phyloP scores from a whole-genome alignment of 2,888 invertebrate species.

The Axea sp. region DNA sequence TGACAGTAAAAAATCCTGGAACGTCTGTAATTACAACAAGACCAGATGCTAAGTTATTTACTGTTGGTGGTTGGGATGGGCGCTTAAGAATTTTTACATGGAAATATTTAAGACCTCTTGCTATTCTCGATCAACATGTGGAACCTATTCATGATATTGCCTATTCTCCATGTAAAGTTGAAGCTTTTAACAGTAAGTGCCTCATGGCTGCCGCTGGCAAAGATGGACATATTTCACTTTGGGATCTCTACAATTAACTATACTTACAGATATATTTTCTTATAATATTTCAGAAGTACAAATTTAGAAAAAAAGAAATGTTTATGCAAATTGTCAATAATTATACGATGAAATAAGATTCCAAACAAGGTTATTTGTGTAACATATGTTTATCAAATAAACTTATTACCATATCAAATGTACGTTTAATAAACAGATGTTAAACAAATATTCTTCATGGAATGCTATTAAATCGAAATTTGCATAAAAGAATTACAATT shows the following conservation, averaged over 20 bases:
- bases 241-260: constrained; percentile 87
- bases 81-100: constrained; percentile 88
- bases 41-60: constrained; percentile 86
- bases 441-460: too few relatives aligned
- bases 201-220: constrained; percentile 89
- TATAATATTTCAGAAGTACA: constrained; percentile 51
- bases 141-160: constrained; percentile 86
- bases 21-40: constrained; percentile 85
- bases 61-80: constrained; percentile 89
- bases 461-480: too few relatives aligned
- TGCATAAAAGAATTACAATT: too few relatives aligned
- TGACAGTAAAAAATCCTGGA: constrained; percentile 86
- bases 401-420: too few relatives aligned
- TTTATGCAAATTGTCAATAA: too few relatives aligned
- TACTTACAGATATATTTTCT: constrained; percentile 57
- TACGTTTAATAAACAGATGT: too few relatives aligned
- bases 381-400: too few relatives aligned
- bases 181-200: constrained; percentile 84
- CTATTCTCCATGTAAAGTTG: constrained; percentile 84
- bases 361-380: too few relatives aligned
- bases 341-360: too few relatives aligned
- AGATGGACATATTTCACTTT: constrained; percentile 88
- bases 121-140: constrained; percentile 87
- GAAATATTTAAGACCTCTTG: constrained; percentile 86
- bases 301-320: constrained; percentile 1